Conservation (phyloP, 2,888 invertebrate genomes). For the Steinernema scapterisci region DNA sequence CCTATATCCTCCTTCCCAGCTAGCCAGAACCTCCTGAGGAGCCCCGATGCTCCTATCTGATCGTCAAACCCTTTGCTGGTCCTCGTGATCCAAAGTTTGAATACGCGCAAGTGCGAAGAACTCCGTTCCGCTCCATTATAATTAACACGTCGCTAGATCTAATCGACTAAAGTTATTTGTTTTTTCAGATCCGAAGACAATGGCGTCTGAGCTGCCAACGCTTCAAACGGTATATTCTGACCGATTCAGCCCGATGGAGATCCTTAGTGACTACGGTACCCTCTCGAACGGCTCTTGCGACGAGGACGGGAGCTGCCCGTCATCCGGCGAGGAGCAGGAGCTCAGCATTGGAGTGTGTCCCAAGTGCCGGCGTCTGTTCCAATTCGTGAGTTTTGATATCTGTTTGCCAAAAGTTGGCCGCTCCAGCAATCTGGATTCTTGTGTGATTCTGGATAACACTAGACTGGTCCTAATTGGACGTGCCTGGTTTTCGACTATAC, state of each 20-base stretch:
- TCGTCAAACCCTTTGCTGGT: neutral
- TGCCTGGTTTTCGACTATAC: no score
- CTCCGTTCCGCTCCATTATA: neutral
- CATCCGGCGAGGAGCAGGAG: neutral
- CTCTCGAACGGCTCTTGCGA: conserved; percentile 12
- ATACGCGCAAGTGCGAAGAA: conserved; percentile 13
- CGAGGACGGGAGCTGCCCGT: conserved; percentile 1
- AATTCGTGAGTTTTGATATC: conserved; percentile 2
- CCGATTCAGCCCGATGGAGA: neutral
- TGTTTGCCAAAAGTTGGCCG: neutral
- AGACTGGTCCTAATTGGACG: no score
- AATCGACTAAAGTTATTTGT: conserved; percentile 11
- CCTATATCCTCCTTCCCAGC: neutral
- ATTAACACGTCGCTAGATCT: conserved; percentile 14
- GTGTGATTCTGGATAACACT: no score
- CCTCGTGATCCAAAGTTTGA: neutral
- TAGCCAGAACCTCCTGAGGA: neutral
- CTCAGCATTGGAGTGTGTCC: conserved; percentile 24
- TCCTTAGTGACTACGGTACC: conserved; percentile 25
- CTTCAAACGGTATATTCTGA: conserved; percentile 13
- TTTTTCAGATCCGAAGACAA: neutral
- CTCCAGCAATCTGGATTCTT: no score
- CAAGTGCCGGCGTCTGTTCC: conserved; percentile 4
- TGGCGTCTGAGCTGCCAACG: conserved; percentile 1
- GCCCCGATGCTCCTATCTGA: conserved; percentile 19